phyloP scores from a whole-genome alignment of 2,797 vertebrate genomes.

The Anguilla anguilla region DNA sequence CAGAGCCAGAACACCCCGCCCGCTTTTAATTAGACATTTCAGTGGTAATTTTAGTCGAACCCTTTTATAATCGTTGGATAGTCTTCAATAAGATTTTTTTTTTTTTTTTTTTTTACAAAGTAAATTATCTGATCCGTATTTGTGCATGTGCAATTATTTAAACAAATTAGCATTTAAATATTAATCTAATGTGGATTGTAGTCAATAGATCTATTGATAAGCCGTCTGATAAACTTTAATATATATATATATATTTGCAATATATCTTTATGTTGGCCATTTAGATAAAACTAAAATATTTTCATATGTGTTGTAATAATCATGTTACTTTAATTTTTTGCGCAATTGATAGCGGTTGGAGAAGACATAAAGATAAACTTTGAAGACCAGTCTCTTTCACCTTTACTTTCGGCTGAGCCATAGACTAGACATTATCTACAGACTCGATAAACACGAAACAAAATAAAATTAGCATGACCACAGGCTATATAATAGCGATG shows the following conservation, averaged over 20 bases:
- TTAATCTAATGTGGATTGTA: slow-evolving; percentile 61
- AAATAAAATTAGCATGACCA: not conserved
- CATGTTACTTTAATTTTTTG: not conserved
- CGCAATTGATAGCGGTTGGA: not conserved
- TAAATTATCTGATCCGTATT: slow-evolving; percentile 58
- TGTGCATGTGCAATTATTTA: slow-evolving; percentile 62
- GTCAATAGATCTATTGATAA: slow-evolving; percentile 44
- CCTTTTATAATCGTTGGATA: slow-evolving; percentile 61
- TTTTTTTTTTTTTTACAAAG: slow-evolving; percentile 45
- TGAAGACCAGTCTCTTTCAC: not conserved
- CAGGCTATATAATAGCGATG: not conserved
- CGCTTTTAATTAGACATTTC: slow-evolving; percentile 76
- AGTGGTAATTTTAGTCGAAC: slow-evolving; percentile 65
- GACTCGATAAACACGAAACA: not conserved
- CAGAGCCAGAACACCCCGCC: slow-evolving; percentile 44
- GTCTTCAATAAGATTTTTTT: slow-evolving; percentile 51
- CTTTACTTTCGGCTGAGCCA: not conserved
- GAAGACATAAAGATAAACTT: not conserved
- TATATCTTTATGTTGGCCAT: not conserved
- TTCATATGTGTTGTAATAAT: not conserved
- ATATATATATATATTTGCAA: not conserved
- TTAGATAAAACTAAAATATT: not conserved
- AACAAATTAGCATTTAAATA: slow-evolving; percentile 71
- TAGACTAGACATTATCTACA: not conserved
- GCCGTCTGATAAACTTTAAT: not conserved